Conservation (phyloP, 2,888 invertebrate genomes). For the Scaptomyza tumidula region DNA sequence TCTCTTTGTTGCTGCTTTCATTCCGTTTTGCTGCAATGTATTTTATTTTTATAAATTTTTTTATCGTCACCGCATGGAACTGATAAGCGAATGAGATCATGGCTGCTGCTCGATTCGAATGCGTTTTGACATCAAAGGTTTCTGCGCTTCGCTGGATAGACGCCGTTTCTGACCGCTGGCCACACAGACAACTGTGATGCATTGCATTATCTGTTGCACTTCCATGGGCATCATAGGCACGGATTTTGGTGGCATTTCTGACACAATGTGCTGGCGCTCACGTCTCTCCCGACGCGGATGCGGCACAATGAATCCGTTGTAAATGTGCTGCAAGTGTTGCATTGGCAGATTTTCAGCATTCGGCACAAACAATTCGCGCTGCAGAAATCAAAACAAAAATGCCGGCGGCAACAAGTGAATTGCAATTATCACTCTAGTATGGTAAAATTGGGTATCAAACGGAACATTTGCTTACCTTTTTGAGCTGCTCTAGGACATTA, state of each 20-base stretch:
- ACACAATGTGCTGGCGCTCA: conserved; percentile 13
- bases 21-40: no score
- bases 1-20: no score
- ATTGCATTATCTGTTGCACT: conserved; percentile 30
- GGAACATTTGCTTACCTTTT: conserved; percentile 13
- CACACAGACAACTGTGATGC: conserved; percentile 37
- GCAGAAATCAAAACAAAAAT: background rate
- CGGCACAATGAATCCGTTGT: conserved; percentile 46
- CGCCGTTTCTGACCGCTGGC: conserved; percentile 34
- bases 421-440: background rate
- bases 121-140: conserved; percentile 15
- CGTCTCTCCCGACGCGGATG: conserved; percentile 47
- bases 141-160: background rate
- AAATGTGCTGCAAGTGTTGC: conserved; percentile 42
- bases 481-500: conserved; percentile 25
- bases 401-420: conserved; percentile 1
- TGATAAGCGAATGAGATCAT: conserved; percentile 5
- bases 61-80: background rate
- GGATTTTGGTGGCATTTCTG: background rate
- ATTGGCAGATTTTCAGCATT: conserved; percentile 31
- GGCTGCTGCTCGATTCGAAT: conserved; percentile 7
- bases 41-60: background rate
- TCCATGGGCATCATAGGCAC: conserved; percentile 11
- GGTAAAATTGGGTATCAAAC: background rate
- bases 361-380: conserved; percentile 46